Conservation (phyloP, 1,140 invertebrate genomes). For the Telenomus remus region DNA sequence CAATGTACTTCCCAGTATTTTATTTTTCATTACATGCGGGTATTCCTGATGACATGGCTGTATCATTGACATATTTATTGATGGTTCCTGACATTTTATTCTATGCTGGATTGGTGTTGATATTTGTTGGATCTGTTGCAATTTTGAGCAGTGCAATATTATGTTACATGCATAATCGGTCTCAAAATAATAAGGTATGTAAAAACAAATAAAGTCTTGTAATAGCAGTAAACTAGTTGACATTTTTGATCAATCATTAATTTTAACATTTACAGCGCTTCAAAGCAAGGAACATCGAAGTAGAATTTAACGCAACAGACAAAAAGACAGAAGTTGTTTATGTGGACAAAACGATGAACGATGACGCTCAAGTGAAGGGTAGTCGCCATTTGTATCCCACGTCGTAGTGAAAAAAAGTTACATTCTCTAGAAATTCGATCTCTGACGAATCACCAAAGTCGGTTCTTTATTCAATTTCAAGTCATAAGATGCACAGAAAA, state of each 20-base stretch:
- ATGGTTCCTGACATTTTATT: slow-evolving; percentile 62
- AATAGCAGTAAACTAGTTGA: not conserved
- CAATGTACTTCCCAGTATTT: slow-evolving; percentile 83
- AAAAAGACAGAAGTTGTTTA: slow-evolving; percentile 68
- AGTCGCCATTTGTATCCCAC: slow-evolving; percentile 66
- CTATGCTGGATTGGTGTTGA: slow-evolving; percentile 60
- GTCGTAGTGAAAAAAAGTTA: slow-evolving; percentile 13
- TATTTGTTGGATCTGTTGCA: slow-evolving; percentile 63
- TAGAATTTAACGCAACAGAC: slow-evolving; percentile 28
- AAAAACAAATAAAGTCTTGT: not conserved
- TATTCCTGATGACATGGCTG: slow-evolving; percentile 76
- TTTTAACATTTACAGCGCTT: slow-evolving; percentile 19
- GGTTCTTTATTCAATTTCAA: too few relatives aligned
- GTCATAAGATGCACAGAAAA: too few relatives aligned
- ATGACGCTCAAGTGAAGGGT: slow-evolving; percentile 62
- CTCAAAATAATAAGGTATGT: slow-evolving; percentile 16
- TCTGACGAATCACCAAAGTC: too few relatives aligned
- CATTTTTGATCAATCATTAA: not conserved
- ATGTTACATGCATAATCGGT: slow-evolving; percentile 42
- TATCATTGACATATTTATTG: slow-evolving; percentile 63
- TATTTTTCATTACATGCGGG: slow-evolving; percentile 85
- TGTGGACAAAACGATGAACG: slow-evolving; percentile 61
- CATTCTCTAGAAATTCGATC: too few relatives aligned
- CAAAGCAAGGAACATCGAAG: slow-evolving; percentile 34
- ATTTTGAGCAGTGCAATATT: slow-evolving; percentile 47